Percentiles rank a stretch among this genome's conserved stretches.
These are phyloP conservation scores for Zapornia atra DNA, from an alignment of 2,113 vertebrate genomes.

Conservation along the genomic window DNA sequence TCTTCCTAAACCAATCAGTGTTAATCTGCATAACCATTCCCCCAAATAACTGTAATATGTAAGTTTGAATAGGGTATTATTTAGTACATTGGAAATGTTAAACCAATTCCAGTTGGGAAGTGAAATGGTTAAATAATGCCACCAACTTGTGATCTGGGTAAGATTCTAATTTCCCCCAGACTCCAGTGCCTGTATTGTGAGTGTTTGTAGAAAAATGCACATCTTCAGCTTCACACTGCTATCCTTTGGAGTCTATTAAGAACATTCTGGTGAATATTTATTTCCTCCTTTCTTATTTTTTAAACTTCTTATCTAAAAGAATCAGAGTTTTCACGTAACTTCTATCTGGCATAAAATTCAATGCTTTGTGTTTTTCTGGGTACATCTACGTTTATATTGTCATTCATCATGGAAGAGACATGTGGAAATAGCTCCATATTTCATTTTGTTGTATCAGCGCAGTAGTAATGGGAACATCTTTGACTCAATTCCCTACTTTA, in stretches of 20 bases:
- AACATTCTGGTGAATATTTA: conserved; percentile 10
- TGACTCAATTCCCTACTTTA: conserved; percentile 66
- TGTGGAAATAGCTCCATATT: conserved; percentile 25
- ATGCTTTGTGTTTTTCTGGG: conserved; percentile 9
- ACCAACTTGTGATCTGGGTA: background rate
- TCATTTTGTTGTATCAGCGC: conserved; percentile 53
- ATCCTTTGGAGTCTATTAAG: background rate
- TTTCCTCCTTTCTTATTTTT: background rate
- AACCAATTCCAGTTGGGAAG: background rate
- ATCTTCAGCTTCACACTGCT: background rate
- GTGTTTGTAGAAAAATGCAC: background rate
- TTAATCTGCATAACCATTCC: background rate
- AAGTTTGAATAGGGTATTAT: background rate
- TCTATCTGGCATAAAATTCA: background rate
- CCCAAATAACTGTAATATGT: background rate
- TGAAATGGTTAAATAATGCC: background rate
- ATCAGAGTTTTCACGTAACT: background rate
- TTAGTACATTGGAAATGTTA: background rate
- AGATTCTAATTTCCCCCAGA: background rate
- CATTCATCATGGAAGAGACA: conserved; percentile 46
- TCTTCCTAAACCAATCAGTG: background rate
- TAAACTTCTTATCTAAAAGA: background rate
- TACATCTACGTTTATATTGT: background rate
- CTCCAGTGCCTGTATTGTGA: background rate
- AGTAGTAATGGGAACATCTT: conserved; percentile 42